Evolutionary conservation across 92 coral and sea anemone species (phyloP).

Genomic region (Pocillopora meandrina): DNA sequence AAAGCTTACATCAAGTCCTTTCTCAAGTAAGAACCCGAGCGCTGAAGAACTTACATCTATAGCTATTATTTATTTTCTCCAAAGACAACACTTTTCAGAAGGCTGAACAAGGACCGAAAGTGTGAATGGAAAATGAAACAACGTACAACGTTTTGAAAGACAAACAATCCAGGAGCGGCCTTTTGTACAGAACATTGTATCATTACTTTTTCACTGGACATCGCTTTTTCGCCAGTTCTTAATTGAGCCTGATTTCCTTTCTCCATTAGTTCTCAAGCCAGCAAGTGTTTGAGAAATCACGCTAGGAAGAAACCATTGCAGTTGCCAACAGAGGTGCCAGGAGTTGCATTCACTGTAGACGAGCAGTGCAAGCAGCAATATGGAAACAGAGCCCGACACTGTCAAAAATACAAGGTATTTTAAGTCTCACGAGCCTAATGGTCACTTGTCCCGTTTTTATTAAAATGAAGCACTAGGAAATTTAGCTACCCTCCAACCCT

Average conservation of each 20-base stretch:
- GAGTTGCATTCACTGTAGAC: slow-evolving; percentile 86
- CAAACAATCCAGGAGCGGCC: too few relatives aligned
- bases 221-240: not conserved
- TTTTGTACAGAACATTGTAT: not conserved
- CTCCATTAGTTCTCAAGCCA: slow-evolving; percentile 61
- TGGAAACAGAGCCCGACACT: slow-evolving; percentile 94
- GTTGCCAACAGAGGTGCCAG: slow-evolving; percentile 73
- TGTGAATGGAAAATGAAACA: too few relatives aligned
- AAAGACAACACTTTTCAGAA: not conserved
- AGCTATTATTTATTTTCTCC: too few relatives aligned
- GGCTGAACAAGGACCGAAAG: not conserved
- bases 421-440: not conserved
- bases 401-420: slow-evolving; percentile 72
- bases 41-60: too few relatives aligned
- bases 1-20: slow-evolving; percentile 57
- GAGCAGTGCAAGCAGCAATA: slow-evolving; percentile 92
- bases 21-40: slow-evolving; percentile 57
- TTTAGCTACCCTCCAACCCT: too few relatives aligned
- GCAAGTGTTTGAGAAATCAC: slow-evolving; percentile 73
- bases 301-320: slow-evolving; percentile 43
- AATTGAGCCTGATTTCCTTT: not conserved
- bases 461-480: too few relatives aligned
- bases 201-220: not conserved
- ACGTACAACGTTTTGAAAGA: too few relatives aligned
- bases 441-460: too few relatives aligned